phyloP scores from a whole-genome alignment of 2,797 vertebrate genomes.

The Crocidura indochinensis region DNA sequence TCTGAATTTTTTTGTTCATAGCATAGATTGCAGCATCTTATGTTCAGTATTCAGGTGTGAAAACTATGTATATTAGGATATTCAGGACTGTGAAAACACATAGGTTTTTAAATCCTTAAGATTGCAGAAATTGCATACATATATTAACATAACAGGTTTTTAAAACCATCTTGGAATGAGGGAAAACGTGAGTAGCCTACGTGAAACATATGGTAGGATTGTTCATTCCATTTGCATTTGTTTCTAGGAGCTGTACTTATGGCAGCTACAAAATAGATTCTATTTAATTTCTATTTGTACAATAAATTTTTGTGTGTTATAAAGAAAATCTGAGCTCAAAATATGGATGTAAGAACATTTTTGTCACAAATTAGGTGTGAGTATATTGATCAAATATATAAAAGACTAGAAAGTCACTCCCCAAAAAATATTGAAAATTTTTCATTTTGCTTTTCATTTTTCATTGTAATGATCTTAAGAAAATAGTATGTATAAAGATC shows the following conservation, averaged over 20 bases:
- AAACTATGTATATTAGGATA: constrained; percentile 50
- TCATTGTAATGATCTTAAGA: constrained; percentile 47
- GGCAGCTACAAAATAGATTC: constrained; percentile 81
- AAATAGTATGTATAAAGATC: constrained; percentile 44
- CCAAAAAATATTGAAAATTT: constrained; percentile 55
- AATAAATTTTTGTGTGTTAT: constrained; percentile 65
- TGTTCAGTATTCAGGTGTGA: constrained; percentile 48
- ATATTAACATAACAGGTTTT: constrained; percentile 69
- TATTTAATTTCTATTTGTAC: constrained; percentile 48
- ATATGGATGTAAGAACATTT: constrained; percentile 67
- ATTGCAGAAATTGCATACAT: constrained; percentile 59
- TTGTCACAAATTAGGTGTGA: constrained; percentile 52
- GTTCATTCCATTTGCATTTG: constrained; percentile 77
- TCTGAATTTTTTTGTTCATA: constrained; percentile 49
- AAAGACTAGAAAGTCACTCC: constrained; percentile 67
- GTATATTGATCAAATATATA: constrained; percentile 64
- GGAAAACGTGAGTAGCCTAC: constrained; percentile 67
- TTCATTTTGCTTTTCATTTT: constrained; percentile 37
- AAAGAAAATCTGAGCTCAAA: constrained; percentile 66
- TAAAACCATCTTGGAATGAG: constrained; percentile 67
- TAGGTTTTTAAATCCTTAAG: constrained; percentile 68
- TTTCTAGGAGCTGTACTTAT: constrained; percentile 66
- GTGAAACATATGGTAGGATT: constrained; percentile 74
- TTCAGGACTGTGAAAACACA: constrained; percentile 7
- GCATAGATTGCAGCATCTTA: constrained; percentile 18